Conservation (phyloP, 1,140 invertebrate species). For the Apis dorsata region DNA sequence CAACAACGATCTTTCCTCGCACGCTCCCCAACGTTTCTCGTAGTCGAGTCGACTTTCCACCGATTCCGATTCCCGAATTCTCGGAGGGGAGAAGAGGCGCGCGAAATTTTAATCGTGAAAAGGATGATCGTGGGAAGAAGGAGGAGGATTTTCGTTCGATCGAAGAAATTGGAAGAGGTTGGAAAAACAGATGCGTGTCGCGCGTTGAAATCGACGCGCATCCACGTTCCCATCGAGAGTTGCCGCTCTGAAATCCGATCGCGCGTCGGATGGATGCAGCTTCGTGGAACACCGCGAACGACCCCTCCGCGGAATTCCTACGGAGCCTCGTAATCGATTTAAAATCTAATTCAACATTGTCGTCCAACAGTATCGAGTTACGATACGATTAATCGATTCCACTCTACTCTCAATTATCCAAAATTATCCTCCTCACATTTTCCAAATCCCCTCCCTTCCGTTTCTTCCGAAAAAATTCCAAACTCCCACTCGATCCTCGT, state of each 20-base stretch:
- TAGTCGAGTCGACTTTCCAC: constrained; percentile 46
- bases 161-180: background rate
- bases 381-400: no score
- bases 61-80: background rate
- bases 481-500: no score
- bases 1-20: constrained; percentile 46
- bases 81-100: background rate
- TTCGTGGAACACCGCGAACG: background rate
- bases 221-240: constrained; percentile 27
- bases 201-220: constrained; percentile 19
- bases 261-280: constrained; percentile 7
- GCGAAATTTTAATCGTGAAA: constrained; percentile 18
- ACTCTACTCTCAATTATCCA: no score
- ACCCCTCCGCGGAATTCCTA: background rate
- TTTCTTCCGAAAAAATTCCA: no score
- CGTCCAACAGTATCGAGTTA: no score
- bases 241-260: constrained; percentile 31
- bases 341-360: no score
- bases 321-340: no score
- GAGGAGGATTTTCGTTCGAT: background rate
- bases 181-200: no score
- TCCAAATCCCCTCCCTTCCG: no score
- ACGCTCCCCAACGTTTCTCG: constrained; percentile 41
- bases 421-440: no score
- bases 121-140: background rate